Conservation (phyloP, 35 echinoderm and acorn worm genomes). For the Apostichopus parvimensis region DNA sequence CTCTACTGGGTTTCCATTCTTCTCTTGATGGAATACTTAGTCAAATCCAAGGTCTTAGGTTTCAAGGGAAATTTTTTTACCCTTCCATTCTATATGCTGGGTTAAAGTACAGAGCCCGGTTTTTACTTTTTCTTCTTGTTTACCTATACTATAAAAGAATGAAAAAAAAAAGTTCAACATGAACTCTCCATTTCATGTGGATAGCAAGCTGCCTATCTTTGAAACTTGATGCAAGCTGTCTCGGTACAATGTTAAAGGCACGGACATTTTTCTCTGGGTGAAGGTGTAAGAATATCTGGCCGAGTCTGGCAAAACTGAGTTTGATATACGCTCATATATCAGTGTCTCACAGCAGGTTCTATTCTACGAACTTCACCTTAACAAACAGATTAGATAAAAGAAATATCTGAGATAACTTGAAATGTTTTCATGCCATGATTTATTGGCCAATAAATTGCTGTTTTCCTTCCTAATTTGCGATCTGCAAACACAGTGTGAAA, state of each 20-base stretch:
- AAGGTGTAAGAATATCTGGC: slow-evolving; percentile 44
- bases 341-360: slow-evolving; percentile 8
- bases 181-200: background rate
- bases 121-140: too few relatives aligned
- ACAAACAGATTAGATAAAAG: background rate
- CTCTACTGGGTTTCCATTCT: too few relatives aligned
- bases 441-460: background rate
- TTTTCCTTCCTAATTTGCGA: background rate
- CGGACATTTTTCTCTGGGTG: background rate
- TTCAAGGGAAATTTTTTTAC: too few relatives aligned
- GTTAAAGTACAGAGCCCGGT: too few relatives aligned
- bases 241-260: background rate
- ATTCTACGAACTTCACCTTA: background rate
- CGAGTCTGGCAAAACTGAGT: background rate
- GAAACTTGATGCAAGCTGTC: background rate
- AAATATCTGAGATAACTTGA: background rate
- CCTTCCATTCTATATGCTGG: too few relatives aligned
- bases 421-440: background rate
- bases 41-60: too few relatives aligned
- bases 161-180: background rate
- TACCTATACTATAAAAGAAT: too few relatives aligned
- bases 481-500: background rate
- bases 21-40: too few relatives aligned
- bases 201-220: too few relatives aligned
- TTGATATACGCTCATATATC: slow-evolving; percentile 10